Base-by-base conservation (phyloP, 1,140 invertebrate genomes). In the Drosophila oshimai region DNA sequence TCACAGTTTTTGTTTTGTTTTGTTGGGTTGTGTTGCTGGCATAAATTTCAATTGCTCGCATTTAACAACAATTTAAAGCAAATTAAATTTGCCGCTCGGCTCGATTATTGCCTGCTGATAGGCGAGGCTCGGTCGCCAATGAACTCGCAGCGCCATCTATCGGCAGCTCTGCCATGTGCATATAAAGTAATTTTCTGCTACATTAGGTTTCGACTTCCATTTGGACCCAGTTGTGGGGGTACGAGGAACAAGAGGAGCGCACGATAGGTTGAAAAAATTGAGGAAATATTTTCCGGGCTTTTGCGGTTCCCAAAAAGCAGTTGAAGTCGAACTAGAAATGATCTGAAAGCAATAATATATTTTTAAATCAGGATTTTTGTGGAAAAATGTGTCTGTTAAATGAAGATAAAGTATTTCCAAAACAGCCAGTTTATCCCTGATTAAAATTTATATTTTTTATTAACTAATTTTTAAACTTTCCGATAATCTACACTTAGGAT, bases 41-140 rank as follows among this genome's bases (percentile, higher is more conserved):
- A 86, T 86, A 86, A 86, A 86, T 87, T 87, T 86, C 80, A 86
- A 86, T 86, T 86, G 80, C 57, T 86, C 80, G 80, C 80, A 87
- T 87, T 86, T 86, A 86, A 69, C 80, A 87, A 80, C 80, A 86
- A 86, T 86, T 86, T 86, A 86, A 87, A 76, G 76, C 80, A 77
- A 86, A 86, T 86, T 86, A 87, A 73, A 87, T 83, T 83, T 76
- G 61, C 49, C 55, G 54, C 58, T 71, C 60, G 55, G 61, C 55
- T 37, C 75, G 80, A 79, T 81, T 84, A 86, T 84, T 86, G 80
- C 70, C 53, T 79, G 80, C 70, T 58, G 79, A 84, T 83, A 84
- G 79, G 80, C 80, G 65, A 58, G 64, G 68, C 39, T 47, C 15
- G 41, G 41, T 42, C 12, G 6, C 41, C 41, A 65, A 49, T 49